These are phyloP conservation scores for Dendrocopos noguchii DNA, from an alignment of 2,113 vertebrate species.

Conservation along the genomic window DNA sequence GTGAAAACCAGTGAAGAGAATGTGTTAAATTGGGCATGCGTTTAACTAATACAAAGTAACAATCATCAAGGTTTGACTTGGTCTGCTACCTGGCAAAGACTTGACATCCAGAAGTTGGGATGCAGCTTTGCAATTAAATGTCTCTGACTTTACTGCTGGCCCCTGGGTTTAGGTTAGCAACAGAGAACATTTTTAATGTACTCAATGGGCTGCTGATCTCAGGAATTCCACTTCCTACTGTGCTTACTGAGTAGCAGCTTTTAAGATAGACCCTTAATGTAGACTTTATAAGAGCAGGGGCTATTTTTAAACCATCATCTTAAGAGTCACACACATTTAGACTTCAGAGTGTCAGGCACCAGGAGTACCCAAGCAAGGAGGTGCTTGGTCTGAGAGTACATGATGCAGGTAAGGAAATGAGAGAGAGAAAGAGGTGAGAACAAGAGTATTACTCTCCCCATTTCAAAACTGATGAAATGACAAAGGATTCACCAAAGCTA, in stretches of 20 bases:
- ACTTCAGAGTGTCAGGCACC: not conserved
- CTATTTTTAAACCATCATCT: not conserved
- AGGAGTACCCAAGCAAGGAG: not conserved
- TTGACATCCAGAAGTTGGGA: not conserved
- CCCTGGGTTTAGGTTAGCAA: not conserved
- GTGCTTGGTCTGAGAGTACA: not conserved
- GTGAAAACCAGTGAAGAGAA: not conserved
- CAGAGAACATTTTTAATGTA: not conserved
- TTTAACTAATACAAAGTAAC: not conserved
- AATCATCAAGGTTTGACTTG: not conserved
- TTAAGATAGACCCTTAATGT: not conserved
- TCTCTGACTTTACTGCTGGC: not conserved
- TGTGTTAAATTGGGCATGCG: not conserved
- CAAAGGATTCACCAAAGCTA: not conserved
- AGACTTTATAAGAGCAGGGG: not conserved
- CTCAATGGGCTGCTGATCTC: not conserved
- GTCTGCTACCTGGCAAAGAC: not conserved
- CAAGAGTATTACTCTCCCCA: not conserved
- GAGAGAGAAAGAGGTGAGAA: not conserved
- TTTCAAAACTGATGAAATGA: not conserved
- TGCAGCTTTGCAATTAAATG: not conserved
- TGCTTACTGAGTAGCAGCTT: not conserved
- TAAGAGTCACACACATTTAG: not conserved
- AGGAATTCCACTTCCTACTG: not conserved
- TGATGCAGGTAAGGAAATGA: accelerated